Percentiles rank a stretch among this genome's conserved stretches.
phyloP scores from a whole-genome alignment of 2,888 invertebrate species.

The Limenitis camilla region DNA sequence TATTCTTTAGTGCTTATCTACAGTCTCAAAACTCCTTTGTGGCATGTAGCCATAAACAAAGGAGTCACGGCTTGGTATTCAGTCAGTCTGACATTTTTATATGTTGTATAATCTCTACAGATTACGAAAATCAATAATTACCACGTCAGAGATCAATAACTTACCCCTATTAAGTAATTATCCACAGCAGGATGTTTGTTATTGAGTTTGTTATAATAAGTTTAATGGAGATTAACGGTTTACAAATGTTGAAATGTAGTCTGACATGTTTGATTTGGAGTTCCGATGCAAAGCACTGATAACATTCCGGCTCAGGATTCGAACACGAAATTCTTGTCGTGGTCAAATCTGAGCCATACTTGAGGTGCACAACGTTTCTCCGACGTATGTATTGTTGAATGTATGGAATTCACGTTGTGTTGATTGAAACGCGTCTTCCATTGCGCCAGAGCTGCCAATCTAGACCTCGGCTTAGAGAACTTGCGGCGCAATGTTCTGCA shows the following conservation, averaged over 20 bases:
- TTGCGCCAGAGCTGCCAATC: constrained; percentile 53
- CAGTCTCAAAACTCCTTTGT: no score
- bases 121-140: not conserved
- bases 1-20: no score
- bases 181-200: constrained; percentile 34
- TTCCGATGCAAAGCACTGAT: constrained; percentile 63
- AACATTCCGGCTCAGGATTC: constrained; percentile 67
- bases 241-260: constrained; percentile 52
- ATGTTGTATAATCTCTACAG: no score
- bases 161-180: constrained; percentile 46
- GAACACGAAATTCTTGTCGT: constrained; percentile 66
- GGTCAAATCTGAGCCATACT: constrained; percentile 52
- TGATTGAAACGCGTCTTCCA: constrained; percentile 62
- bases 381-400: constrained; percentile 42
- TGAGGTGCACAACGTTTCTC: constrained; percentile 45
- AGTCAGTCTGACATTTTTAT: no score
- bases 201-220: constrained; percentile 22
- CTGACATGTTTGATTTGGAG: constrained; percentile 55
- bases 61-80: no score
- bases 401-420: constrained; percentile 58
- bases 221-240: constrained; percentile 42
- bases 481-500: constrained; percentile 50
- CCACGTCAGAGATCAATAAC: constrained; percentile 41
- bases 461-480: constrained; percentile 40
- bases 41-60: no score